A percentile compares a stretch with the other conserved stretches of the same genome.
Evolutionary conservation across 2,113 vertebrate species (phyloP).

Genomic region (Sisor rabdophorus): DNA sequence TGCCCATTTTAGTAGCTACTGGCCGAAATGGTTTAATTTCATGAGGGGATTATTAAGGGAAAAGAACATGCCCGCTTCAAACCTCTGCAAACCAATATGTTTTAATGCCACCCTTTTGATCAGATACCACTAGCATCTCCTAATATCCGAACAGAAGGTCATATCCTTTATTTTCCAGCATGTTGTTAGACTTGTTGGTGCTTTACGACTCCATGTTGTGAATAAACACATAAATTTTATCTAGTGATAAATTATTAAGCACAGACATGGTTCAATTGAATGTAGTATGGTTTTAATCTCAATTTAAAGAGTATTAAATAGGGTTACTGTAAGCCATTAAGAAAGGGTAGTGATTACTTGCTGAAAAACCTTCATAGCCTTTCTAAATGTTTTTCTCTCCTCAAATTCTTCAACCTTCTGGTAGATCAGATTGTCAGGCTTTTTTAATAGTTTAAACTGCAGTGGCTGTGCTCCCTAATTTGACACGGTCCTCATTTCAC

Average conservation of each 20-base stretch:
- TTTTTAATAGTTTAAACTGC: neutral
- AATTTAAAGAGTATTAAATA: slow-evolving; percentile 34
- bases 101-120: neutral
- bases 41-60: slow-evolving; percentile 41
- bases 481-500: neutral
- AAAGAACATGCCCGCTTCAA: slow-evolving; percentile 20
- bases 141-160: neutral
- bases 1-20: slow-evolving; percentile 23
- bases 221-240: neutral
- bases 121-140: neutral
- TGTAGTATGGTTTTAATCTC: slow-evolving; percentile 27
- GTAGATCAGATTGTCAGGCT: neutral
- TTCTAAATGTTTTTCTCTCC: slow-evolving; percentile 21
- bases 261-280: neutral
- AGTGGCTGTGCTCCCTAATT: neutral
- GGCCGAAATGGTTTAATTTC: slow-evolving; percentile 41
- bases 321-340: slow-evolving; percentile 17
- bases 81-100: slow-evolving; percentile 10
- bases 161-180: neutral
- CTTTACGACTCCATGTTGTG: neutral
- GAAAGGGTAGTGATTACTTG: slow-evolving; percentile 20
- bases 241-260: neutral
- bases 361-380: slow-evolving; percentile 17
- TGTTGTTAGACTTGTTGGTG: slow-evolving; percentile 11
- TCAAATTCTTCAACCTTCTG: slow-evolving; percentile 21